Evolutionary conservation across 2,113 vertebrate genomes (phyloP).

Genomic region (Bubalus kerabau): DNA sequence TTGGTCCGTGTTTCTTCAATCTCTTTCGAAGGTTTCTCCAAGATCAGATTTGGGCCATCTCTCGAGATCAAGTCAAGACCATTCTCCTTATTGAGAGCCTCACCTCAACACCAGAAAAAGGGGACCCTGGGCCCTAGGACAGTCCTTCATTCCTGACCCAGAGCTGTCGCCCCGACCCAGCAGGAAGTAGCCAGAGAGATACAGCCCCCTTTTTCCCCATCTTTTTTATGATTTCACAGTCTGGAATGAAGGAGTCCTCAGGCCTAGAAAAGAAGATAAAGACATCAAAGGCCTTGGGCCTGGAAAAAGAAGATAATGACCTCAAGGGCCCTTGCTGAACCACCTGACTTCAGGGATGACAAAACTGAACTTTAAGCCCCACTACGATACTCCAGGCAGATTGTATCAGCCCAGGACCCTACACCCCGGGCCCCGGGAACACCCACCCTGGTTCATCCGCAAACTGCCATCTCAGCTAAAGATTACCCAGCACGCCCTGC

Average conservation of each 20-base stretch:
- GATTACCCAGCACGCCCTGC: background rate
- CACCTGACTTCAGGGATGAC: background rate
- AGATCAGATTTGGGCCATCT: background rate
- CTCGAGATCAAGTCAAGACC: background rate
- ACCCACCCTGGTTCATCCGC: accelerated
- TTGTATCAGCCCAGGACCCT: background rate
- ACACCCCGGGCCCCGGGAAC: accelerated
- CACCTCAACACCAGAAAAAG: background rate
- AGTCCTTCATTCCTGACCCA: background rate
- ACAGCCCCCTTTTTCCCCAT: background rate
- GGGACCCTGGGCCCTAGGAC: background rate
- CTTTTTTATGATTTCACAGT: background rate
- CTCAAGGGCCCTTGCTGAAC: background rate
- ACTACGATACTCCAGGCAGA: background rate
- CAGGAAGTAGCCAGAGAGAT: background rate
- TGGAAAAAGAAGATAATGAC: background rate
- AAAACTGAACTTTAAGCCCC: background rate
- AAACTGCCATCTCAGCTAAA: background rate
- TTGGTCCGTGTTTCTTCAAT: background rate
- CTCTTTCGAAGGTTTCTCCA: background rate
- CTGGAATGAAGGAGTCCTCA: background rate
- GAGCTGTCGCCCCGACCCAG: accelerated
- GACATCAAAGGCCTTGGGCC: background rate
- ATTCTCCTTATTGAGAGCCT: background rate
- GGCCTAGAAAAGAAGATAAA: background rate